Base-by-base conservation (phyloP, 2,113 vertebrate genomes). In the Galbula dea region DNA sequence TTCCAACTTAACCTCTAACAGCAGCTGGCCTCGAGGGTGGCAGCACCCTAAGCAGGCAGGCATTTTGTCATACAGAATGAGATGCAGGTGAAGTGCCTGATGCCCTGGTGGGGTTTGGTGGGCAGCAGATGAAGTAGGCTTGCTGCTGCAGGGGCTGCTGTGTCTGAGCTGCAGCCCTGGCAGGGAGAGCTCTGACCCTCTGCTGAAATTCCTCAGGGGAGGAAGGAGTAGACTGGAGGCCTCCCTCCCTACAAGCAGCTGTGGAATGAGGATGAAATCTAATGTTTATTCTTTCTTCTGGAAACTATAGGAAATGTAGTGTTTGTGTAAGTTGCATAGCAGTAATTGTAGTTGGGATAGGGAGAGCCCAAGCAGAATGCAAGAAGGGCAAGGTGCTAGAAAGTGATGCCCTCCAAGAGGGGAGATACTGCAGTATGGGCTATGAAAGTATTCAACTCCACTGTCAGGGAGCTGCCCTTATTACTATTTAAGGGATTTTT, bases 191-290 rank as follows among this genome's bases (percentile, higher is more conserved):
- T 80, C 89, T 23, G 13, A 32, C 32, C 78, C 82, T 80, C 85
- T 2, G 10, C 86, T 0, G 6, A 88, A 95, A 95, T 95, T 95
- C 91, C 68, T 89, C 57, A 67, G 94, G 69, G 87, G 63, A 94
- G 79, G 82, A 92, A 91, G 73, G 71, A 92, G 89, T 52, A 51
- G 68, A 94, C 0, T n/a, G 87, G 95, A 95, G 93, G 91, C 96
- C 94, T 92, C 82, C 52, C 68, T 95, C 87, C 72, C 85, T 78
- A 49, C 79, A 94, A 83, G 79, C 93, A 94, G 87, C 96, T 95
- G 89, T 95, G 94, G 96, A 95, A 96, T 96, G 91, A 94, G 91
- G 73, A 93, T 74, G 91, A 93, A 95, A 94, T 89, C 89, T 87
- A 96, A 24, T 94, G 93, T 94, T 95, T 95, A 96, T 86, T 92